Conservation (phyloP, 2,888 invertebrate species). For the Thelaira solivaga region DNA sequence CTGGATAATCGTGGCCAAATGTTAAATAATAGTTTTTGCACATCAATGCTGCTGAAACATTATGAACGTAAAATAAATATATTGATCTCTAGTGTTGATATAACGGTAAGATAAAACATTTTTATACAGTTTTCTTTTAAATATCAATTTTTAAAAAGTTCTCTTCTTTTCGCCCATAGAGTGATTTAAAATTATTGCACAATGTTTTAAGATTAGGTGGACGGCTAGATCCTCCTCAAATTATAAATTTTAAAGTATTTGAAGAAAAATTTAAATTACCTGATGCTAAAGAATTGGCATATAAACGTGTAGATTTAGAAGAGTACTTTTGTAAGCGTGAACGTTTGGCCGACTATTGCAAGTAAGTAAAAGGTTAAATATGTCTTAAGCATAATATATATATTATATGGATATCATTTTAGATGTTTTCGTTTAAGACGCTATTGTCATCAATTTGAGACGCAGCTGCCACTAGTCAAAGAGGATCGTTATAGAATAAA, state of each 20-base stretch:
- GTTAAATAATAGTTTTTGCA: conserved; percentile 73
- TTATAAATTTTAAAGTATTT: conserved; percentile 67
- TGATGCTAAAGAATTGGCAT: conserved; percentile 70
- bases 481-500: conserved; percentile 69
- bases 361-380: conserved; percentile 66
- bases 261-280: conserved; percentile 73
- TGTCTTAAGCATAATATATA: background rate
- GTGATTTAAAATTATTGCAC: conserved; percentile 73
- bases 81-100: conserved; percentile 74
- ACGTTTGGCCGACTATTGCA: conserved; percentile 73
- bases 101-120: conserved; percentile 70
- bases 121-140: background rate
- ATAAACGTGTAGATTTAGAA: conserved; percentile 71
- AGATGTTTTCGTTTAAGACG: conserved; percentile 72
- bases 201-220: conserved; percentile 73
- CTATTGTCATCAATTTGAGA: conserved; percentile 74
- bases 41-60: conserved; percentile 73
- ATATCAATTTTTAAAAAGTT: background rate
- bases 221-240: conserved; percentile 69
- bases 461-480: conserved; percentile 71
- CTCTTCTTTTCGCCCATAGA: conserved; percentile 63
- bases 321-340: conserved; percentile 75
- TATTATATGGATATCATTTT: too few species aligned
- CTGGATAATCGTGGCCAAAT: conserved; percentile 74
- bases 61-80: conserved; percentile 73